phyloP scores from a whole-genome alignment of 1,140 invertebrate species.

The Stenopsyche tienmushanensis region DNA sequence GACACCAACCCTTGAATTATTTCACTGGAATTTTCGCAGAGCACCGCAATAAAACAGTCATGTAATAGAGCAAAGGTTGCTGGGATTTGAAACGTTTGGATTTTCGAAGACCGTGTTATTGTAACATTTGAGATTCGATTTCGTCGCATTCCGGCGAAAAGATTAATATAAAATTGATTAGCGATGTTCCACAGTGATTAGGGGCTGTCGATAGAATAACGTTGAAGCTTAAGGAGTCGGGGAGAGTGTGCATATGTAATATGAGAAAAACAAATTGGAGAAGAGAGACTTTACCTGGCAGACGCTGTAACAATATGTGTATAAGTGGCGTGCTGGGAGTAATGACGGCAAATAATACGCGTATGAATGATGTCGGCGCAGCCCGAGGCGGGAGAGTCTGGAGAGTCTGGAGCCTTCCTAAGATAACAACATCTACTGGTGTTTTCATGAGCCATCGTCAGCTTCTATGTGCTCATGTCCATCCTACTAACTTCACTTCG shows the following conservation, averaged over 20 bases:
- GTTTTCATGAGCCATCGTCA: constrained; percentile 3
- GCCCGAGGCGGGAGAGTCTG: no score
- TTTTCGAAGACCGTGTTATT: no score
- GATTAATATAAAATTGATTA: neutral
- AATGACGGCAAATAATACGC: constrained; percentile 20
- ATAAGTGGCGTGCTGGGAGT: neutral
- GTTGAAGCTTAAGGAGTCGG: no score
- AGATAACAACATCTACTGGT: constrained; percentile 5
- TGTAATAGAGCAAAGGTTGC: neutral
- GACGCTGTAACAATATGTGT: neutral
- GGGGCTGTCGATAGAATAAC: neutral
- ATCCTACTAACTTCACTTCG: no score
- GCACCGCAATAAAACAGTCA: neutral
- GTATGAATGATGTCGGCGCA: neutral
- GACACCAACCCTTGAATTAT: neutral
- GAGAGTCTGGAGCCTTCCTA: neutral
- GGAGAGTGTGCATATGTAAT: neutral
- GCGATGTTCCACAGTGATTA: neutral
- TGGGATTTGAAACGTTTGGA: no score
- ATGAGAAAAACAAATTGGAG: constrained; percentile 2
- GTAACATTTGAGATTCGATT: no score
- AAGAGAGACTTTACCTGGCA: neutral
- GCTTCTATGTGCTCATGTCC: neutral
- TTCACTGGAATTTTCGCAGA: neutral
- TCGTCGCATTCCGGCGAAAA: no score